Percentiles rank a stretch among this genome's conserved stretches.
phyloP scores from a whole-genome alignment of 2,888 invertebrate species.

The Digitonthophagus gazella region DNA sequence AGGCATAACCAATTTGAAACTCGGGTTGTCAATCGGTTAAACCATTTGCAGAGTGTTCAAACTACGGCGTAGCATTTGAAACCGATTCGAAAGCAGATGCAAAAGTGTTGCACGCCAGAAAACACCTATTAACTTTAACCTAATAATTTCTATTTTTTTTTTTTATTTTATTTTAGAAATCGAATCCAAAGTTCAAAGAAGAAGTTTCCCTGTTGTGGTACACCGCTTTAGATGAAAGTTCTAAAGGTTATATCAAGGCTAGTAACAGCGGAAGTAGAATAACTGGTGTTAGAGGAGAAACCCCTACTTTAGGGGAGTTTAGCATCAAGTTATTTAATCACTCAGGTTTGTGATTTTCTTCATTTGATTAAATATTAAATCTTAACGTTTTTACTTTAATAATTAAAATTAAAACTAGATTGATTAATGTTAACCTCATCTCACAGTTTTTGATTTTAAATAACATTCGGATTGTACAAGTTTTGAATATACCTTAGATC shows the following conservation, averaged over 20 bases:
- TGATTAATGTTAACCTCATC: too few species aligned
- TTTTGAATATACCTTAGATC: too few species aligned
- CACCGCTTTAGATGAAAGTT: constrained; percentile 74
- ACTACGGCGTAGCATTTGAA: neutral
- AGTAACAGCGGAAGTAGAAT: constrained; percentile 56
- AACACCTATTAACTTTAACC: neutral
- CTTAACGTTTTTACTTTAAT: too few species aligned
- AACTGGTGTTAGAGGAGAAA: constrained; percentile 70
- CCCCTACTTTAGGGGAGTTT: constrained; percentile 77
- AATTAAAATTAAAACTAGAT: too few species aligned
- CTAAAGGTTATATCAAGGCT: constrained; percentile 56
- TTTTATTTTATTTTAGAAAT: constrained; percentile 28
- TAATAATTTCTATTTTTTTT: neutral
- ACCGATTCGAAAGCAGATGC: neutral
- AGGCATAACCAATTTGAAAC: too few species aligned
- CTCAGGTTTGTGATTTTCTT: too few species aligned
- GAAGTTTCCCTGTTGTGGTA: constrained; percentile 77
- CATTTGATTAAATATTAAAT: too few species aligned
- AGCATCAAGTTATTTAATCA: constrained; percentile 56
- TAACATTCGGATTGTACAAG: too few species aligned
- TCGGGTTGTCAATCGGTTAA: too few species aligned
- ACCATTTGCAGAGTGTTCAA: too few species aligned
- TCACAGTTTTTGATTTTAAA: too few species aligned
- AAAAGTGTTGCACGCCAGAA: too few species aligned
- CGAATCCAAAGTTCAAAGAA: constrained; percentile 40